These are phyloP conservation scores for Harpagoxenus sublaevis DNA, from an alignment of 2,888 invertebrate species.

Conservation along the genomic window DNA sequence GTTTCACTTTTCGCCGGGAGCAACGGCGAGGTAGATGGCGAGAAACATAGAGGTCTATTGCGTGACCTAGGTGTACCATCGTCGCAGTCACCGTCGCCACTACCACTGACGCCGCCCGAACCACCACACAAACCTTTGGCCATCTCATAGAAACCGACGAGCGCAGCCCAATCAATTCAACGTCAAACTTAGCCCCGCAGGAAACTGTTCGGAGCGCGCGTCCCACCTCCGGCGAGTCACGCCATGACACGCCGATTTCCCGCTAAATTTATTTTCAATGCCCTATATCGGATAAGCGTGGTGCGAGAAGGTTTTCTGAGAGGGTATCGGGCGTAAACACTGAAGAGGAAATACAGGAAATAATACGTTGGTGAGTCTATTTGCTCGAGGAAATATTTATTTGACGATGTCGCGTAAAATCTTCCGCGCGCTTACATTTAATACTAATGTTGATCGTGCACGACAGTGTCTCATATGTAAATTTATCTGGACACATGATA, in stretches of 20 bases:
- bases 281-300: conserved; percentile 65
- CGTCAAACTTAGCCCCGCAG: conserved; percentile 80
- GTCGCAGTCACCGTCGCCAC: conserved; percentile 62
- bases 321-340: conserved; percentile 37
- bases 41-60: conserved; percentile 58
- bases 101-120: conserved; percentile 28
- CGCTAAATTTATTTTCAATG: conserved; percentile 81
- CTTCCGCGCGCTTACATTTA: not conserved
- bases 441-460: not conserved
- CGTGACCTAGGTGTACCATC: conserved; percentile 73
- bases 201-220: conserved; percentile 72
- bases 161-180: conserved; percentile 82
- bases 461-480: not conserved
- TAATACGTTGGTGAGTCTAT: conserved; percentile 32
- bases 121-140: conserved; percentile 55
- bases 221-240: conserved; percentile 77
- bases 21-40: conserved; percentile 7
- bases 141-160: conserved; percentile 69
- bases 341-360: conserved; percentile 37
- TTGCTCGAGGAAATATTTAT: conserved; percentile 38
- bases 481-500: not conserved
- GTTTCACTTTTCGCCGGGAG: conserved; percentile 68
- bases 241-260: conserved; percentile 80
- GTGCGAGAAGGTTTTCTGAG: conserved; percentile 35
- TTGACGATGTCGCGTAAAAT: conserved; percentile 8